Evolutionary conservation across 1,140 invertebrate genomes (phyloP).

Genomic region (Drosophila dunni): DNA sequence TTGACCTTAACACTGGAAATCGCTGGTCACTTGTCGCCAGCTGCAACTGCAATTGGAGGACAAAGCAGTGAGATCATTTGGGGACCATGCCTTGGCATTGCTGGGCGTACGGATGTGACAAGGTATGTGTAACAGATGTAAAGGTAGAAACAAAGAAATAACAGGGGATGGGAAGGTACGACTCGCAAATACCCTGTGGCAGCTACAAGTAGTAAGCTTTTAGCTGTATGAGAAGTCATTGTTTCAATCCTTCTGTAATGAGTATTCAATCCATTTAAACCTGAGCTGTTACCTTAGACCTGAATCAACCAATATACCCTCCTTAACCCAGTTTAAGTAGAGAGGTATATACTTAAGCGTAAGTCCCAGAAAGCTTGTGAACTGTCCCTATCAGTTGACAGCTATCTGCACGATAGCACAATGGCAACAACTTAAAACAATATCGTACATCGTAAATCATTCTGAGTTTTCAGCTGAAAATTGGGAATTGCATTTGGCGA

Average conservation of each 20-base stretch:
- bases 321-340: too few species aligned
- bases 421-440: conserved; percentile 45
- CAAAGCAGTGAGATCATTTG: conserved; percentile 1
- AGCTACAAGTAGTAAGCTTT: too few species aligned
- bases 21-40: conserved; percentile 43
- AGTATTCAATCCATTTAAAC: too few species aligned
- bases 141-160: neutral
- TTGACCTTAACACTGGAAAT: conserved; percentile 76
- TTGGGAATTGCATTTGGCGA: conserved; percentile 59
- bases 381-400: conserved; percentile 12
- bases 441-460: conserved; percentile 68
- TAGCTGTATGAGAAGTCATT: too few species aligned
- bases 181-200: too few species aligned
- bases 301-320: too few species aligned
- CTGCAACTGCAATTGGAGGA: conserved; percentile 23
- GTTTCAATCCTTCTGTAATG: too few species aligned
- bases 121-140: neutral
- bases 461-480: conserved; percentile 21
- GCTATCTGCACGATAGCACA: conserved; percentile 41
- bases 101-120: conserved; percentile 26
- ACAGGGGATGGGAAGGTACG: neutral
- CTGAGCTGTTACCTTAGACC: too few species aligned
- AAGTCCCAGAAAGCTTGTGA: neutral
- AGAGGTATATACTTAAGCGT: conserved; percentile 2
- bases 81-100: conserved; percentile 41